A percentile compares a stretch with the other conserved stretches of the same genome.
Conservation (phyloP, 2,113 vertebrate species). For the Synodontis membranacea region DNA sequence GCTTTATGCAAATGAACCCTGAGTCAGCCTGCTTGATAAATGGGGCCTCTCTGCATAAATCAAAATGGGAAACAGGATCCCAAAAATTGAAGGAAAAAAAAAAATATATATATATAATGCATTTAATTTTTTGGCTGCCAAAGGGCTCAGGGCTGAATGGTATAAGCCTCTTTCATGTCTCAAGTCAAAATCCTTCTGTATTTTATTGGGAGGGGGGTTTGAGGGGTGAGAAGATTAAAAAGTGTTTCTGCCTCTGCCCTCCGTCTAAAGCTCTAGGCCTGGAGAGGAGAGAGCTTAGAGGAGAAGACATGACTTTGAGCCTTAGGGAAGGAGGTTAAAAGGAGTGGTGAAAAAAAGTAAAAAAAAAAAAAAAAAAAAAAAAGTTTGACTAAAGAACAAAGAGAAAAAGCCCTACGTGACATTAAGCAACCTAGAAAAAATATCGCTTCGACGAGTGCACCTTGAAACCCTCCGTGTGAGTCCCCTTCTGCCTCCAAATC, state of each 20-base stretch:
- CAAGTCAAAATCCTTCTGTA: conserved; percentile 80
- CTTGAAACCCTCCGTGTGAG: conserved; percentile 64
- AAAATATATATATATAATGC: conserved; percentile 61
- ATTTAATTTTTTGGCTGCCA: conserved; percentile 61
- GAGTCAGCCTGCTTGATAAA: conserved; percentile 81
- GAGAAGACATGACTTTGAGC: conserved; percentile 30
- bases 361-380: conserved; percentile 11
- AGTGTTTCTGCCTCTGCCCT: conserved; percentile 72
- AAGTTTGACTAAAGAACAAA: conserved; percentile 48
- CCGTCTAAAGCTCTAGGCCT: conserved; percentile 51
- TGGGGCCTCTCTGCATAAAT: conserved; percentile 79
- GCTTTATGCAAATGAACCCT: conserved; percentile 80
- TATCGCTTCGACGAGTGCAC: conserved; percentile 66
- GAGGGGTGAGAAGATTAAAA: conserved; percentile 68
- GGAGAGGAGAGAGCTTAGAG: conserved; percentile 57
- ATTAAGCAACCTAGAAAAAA: conserved; percentile 42
- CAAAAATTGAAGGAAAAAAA: conserved; percentile 66
- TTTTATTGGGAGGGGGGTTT: conserved; percentile 69
- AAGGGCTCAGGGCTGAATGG: conserved; percentile 76
- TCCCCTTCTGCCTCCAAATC: conserved; percentile 68
- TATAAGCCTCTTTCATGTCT: conserved; percentile 81
- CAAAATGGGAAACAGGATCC: conserved; percentile 71
- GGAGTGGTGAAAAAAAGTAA: neutral
- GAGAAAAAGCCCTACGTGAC: conserved; percentile 40
- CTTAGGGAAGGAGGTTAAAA: conserved; percentile 45